phyloP scores from a whole-genome alignment of 2,113 vertebrate species.

The Passer domesticus region DNA sequence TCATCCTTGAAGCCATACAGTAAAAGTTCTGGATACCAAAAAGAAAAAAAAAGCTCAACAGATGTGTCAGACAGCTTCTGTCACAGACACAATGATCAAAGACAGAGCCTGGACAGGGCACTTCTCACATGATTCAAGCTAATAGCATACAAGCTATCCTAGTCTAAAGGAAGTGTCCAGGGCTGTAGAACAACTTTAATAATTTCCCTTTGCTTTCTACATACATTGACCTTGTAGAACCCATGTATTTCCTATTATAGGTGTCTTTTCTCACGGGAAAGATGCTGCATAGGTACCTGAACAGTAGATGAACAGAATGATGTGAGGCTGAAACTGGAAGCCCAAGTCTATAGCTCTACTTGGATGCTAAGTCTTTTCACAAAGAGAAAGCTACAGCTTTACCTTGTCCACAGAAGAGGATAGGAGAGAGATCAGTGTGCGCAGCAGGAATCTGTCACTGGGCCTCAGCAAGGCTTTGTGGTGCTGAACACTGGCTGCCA shows the following conservation, averaged over 20 bases:
- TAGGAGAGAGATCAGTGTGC: constrained; percentile 75
- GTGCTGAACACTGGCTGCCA: constrained; percentile 68
- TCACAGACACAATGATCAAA: not conserved
- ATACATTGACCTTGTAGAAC: not conserved
- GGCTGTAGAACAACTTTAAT: not conserved
- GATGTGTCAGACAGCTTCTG: not conserved
- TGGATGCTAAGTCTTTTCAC: not conserved
- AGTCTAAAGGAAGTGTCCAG: not conserved
- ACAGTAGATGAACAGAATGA: not conserved
- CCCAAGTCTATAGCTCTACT: not conserved
- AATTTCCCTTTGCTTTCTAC: not conserved
- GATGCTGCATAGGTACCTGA: not conserved
- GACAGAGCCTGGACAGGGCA: not conserved
- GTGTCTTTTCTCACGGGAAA: not conserved
- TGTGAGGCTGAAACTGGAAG: not conserved
- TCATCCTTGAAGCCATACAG: not conserved
- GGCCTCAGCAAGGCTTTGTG: constrained; percentile 71
- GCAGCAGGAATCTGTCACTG: constrained; percentile 68
- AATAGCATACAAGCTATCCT: not conserved
- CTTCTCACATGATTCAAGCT: not conserved
- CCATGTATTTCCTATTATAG: not conserved
- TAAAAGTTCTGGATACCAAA: not conserved
- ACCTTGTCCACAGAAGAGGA: constrained; percentile 81
- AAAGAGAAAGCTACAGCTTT: not conserved
- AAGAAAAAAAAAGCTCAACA: not conserved